Conservation (phyloP, 2,113 vertebrate species). For the Tetraodon nigroviridis region DNA sequence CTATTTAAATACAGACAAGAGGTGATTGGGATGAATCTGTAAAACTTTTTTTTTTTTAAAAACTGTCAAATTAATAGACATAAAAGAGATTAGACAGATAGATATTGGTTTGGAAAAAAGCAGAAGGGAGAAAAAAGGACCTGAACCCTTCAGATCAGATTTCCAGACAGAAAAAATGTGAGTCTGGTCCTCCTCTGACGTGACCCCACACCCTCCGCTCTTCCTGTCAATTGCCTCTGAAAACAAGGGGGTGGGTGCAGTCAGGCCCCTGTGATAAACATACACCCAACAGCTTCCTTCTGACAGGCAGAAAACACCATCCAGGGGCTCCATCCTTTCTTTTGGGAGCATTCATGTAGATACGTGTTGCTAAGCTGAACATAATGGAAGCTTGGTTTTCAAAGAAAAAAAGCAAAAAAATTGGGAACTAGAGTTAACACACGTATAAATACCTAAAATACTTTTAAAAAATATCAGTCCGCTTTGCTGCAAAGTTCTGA, state of each 20-base stretch:
- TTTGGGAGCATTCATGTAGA: too few relatives aligned
- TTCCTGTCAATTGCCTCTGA: constrained; percentile 27
- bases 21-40: neutral
- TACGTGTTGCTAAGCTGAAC: too few relatives aligned
- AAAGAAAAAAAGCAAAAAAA: too few relatives aligned
- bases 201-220: neutral
- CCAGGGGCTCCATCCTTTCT: too few relatives aligned
- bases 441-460: too few relatives aligned
- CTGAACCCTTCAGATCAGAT: constrained; percentile 7
- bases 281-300: too few relatives aligned
- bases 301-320: too few relatives aligned
- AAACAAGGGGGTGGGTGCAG: constrained; percentile 48
- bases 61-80: neutral
- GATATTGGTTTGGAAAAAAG: neutral
- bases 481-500: too few relatives aligned
- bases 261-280: constrained; percentile 47
- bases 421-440: too few relatives aligned
- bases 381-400: too few relatives aligned
- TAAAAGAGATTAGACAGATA: neutral
- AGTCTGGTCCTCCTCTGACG: neutral
- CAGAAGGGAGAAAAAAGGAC: constrained; percentile 2
- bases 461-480: too few relatives aligned
- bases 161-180: constrained; percentile 11
- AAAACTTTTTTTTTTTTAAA: too few relatives aligned
- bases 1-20: constrained; percentile 25